phyloP scores from a whole-genome alignment of 1,140 invertebrate genomes.

The Ceratitis capitata region DNA sequence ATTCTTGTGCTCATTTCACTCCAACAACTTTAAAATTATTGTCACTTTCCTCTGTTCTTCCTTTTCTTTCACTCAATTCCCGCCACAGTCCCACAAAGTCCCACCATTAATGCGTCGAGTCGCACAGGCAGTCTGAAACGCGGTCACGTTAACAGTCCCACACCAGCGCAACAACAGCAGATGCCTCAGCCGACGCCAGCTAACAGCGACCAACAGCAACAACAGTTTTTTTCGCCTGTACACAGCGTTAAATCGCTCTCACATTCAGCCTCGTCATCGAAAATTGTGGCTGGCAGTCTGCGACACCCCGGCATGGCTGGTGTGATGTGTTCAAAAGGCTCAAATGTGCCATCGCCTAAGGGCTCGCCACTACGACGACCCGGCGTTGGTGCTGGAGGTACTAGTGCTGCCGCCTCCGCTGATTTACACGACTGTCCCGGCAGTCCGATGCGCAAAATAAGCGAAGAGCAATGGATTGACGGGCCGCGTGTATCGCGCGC shows the following conservation, averaged over 20 bases:
- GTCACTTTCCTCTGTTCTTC: neutral
- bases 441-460: conserved; percentile 62
- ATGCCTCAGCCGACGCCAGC: neutral
- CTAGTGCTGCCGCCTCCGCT: conserved; percentile 58
- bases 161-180: conserved; percentile 24
- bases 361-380: conserved; percentile 69
- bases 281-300: conserved; percentile 46
- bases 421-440: conserved; percentile 59
- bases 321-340: conserved; percentile 56
- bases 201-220: neutral
- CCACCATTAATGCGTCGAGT: conserved; percentile 48
- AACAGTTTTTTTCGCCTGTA: conserved; percentile 42
- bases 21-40: neutral
- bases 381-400: conserved; percentile 48
- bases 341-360: conserved; percentile 68
- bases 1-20: neutral
- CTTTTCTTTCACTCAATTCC: neutral
- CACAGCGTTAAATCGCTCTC: conserved; percentile 44
- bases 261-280: conserved; percentile 46
- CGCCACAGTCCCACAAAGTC: conserved; percentile 31
- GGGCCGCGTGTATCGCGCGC: conserved; percentile 88
- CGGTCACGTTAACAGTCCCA: conserved; percentile 44
- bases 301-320: conserved; percentile 45
- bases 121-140: conserved; percentile 57
- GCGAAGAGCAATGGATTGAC: conserved; percentile 95